phyloP scores from a whole-genome alignment of 35 echinoderm and acorn worm genomes.

The Ophiothrix spiculata region DNA sequence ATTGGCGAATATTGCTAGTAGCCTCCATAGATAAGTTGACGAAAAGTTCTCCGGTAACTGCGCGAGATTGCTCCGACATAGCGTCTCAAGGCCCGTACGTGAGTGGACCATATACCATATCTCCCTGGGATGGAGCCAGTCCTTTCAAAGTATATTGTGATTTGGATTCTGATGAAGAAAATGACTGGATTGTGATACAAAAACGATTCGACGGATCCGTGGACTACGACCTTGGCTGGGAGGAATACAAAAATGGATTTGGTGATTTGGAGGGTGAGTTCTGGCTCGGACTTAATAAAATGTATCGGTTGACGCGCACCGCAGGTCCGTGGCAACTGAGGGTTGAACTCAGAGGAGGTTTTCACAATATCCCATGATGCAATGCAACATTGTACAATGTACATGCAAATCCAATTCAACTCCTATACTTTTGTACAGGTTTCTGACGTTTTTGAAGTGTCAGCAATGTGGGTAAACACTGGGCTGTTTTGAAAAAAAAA shows the following conservation, averaged over 20 bases:
- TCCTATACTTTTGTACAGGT: too few relatives aligned
- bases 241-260: slow-evolving; percentile 37
- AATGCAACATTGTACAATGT: too few relatives aligned
- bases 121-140: neutral
- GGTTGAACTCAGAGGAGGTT: too few relatives aligned
- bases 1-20: too few relatives aligned
- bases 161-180: neutral
- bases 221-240: slow-evolving; percentile 33
- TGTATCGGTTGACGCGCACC: neutral
- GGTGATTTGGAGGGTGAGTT: slow-evolving; percentile 34
- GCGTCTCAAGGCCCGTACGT: neutral
- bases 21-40: neutral
- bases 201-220: slow-evolving; percentile 40
- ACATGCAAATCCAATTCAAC: too few relatives aligned
- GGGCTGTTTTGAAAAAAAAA: too few relatives aligned
- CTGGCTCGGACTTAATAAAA: slow-evolving; percentile 38
- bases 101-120: neutral
- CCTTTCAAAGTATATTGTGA: slow-evolving; percentile 4
- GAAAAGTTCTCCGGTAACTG: neutral
- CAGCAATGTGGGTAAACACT: too few relatives aligned
- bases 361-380: too few relatives aligned
- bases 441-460: too few relatives aligned
- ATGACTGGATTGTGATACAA: slow-evolving; percentile 27
- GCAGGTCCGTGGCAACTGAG: neutral
- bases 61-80: neutral